Evolutionary conservation across 1,140 invertebrate genomes (phyloP).

Genomic region (Coptotermes formosanus): DNA sequence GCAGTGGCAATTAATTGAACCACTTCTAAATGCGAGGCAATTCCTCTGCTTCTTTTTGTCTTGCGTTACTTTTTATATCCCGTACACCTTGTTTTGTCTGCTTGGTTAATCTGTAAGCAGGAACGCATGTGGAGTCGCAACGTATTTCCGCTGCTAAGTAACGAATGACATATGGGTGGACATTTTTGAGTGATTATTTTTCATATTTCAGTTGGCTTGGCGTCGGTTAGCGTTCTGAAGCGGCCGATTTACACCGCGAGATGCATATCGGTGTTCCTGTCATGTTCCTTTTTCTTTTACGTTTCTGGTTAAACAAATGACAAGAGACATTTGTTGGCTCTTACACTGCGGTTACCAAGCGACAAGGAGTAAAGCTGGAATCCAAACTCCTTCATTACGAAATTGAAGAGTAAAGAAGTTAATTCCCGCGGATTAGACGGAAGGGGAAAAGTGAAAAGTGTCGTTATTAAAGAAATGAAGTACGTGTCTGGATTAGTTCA

Average conservation of each 20-base stretch:
- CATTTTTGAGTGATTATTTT: constrained; percentile 17
- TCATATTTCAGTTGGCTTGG: background rate
- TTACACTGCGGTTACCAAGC: background rate
- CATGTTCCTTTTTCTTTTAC: background rate
- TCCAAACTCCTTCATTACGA: background rate
- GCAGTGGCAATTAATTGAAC: constrained; percentile 1
- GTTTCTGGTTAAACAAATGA: constrained; percentile 9
- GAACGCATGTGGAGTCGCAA: background rate
- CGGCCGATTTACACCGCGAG: background rate
- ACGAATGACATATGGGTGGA: constrained; percentile 11
- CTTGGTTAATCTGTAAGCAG: background rate
- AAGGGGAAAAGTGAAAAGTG: too few relatives aligned
- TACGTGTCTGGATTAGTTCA: too few relatives aligned
- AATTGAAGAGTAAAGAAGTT: background rate
- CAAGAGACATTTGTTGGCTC: background rate
- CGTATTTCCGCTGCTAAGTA: background rate
- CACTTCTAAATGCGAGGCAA: background rate
- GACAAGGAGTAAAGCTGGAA: background rate
- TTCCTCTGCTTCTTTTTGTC: background rate
- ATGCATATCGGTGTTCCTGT: background rate
- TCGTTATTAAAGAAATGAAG: too few relatives aligned
- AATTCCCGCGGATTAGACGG: too few relatives aligned
- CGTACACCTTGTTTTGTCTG: background rate
- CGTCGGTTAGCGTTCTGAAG: background rate
- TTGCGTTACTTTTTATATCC: background rate